Base-by-base conservation (phyloP, 2,888 invertebrate genomes). In the Heteromurus nitidus region DNA sequence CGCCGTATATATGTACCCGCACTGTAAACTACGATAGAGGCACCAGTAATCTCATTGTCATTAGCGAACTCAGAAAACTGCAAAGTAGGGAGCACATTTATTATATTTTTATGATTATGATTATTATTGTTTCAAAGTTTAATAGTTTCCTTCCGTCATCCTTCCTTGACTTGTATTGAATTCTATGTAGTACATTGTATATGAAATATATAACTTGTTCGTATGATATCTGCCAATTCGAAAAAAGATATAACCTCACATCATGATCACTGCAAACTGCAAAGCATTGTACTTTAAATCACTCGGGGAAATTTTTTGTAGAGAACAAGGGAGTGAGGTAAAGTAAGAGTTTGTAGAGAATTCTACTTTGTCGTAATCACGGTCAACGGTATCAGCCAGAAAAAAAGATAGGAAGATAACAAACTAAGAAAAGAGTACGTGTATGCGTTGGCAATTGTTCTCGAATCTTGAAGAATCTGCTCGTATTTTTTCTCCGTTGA, bases 81-180 rank as follows among this genome's bases (percentile, higher is more conserved):
- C 9, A 64, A 20, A 36, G 64, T 22, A 36, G 64, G 50, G 47
- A 77, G 64, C 53, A 26, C 60, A 62, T 67, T 50, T 67, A 28
- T 67, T n/a, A 28, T 47, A 67, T 28, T 67, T 67, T 50, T 67
- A 65, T n/a, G n/a, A n/a, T 50, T 65, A 44, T 62, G 31, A 30
- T 62, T 62, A 22, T 69, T 65, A 79, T 79, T 79, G 79, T 79
- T 72, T 67, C 18, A 50, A 28, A 31, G 47, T 67, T 67, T 26
- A 47, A 47, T 31, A 20, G 31, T 62, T 64, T 50, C 50, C 67
- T 67, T 67, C 67, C 67, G 67, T 67, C 67, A 50, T 67, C 18
- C 50, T 26, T 44, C 42, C 47, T 42, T 42, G 47, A 22, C 16
- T 42, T 44, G 65, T 65, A 62, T n/a, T 13, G 11, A 22, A n/a